Evolutionary conservation across 2,797 vertebrate genomes (phyloP).

Genomic region (Streptopelia turtur): DNA sequence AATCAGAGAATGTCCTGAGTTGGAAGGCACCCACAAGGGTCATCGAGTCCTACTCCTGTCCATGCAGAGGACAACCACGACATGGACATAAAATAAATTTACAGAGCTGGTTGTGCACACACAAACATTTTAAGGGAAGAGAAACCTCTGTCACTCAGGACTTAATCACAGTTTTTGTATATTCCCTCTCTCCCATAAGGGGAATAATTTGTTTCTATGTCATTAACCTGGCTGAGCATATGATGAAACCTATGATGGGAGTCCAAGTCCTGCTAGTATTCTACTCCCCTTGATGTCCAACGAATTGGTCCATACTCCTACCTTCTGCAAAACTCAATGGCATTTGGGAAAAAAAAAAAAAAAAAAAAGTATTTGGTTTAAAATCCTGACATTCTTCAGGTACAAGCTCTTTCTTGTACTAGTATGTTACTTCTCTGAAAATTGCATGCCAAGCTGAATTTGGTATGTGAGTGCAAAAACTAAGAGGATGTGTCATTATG

Average conservation of each 20-base stretch:
- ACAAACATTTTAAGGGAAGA: not conserved
- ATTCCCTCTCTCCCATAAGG: not conserved
- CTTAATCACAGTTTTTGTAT: not conserved
- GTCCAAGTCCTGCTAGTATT: not conserved
- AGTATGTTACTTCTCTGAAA: not conserved
- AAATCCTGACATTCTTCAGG: not conserved
- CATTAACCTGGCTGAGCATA: not conserved
- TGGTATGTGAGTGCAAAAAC: not conserved
- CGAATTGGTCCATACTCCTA: not conserved
- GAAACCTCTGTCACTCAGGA: not conserved
- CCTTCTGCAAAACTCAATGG: not conserved
- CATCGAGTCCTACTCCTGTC: too few relatives aligned
- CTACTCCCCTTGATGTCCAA: not conserved
- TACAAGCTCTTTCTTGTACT: not conserved
- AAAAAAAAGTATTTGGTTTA: not conserved
- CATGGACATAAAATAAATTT: not conserved
- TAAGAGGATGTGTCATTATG: not conserved
- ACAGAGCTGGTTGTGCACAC: not conserved
- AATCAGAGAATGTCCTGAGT: too few relatives aligned
- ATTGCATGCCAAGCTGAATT: conserved; percentile 18
- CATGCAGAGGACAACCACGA: too few relatives aligned
- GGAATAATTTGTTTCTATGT: not conserved
- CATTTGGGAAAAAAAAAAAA: not conserved
- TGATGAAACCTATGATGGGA: not conserved
- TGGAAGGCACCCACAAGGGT: too few relatives aligned